Conservation (phyloP, 2,888 invertebrate species). For the Cerceris ruficornis region DNA sequence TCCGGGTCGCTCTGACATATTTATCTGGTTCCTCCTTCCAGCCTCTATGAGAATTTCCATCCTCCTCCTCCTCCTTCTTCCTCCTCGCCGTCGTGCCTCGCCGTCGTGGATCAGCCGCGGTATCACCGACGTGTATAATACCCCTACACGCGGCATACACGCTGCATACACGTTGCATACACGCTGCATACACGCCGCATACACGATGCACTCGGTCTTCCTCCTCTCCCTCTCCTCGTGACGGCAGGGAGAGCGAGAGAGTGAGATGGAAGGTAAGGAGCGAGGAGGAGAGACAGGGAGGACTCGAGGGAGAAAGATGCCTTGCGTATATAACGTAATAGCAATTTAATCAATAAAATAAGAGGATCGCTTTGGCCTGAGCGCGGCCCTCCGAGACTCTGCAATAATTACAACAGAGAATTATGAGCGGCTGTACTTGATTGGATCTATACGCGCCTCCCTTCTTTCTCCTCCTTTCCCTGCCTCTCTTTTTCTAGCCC, state of each 20-base stretch:
- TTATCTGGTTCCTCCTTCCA: conserved; percentile 71
- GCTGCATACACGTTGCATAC: conserved; percentile 28
- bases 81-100: conserved; percentile 33
- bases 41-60: conserved; percentile 65
- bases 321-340: conserved; percentile 74
- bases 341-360: conserved; percentile 80
- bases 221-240: conserved; percentile 4
- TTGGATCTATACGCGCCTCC: conserved; percentile 77
- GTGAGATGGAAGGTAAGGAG: not conserved
- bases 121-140: conserved; percentile 52
- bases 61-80: conserved; percentile 28
- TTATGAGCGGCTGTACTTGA: conserved; percentile 79
- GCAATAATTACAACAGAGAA: conserved; percentile 80
- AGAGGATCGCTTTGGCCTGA: conserved; percentile 71
- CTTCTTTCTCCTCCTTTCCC: conserved; percentile 33
- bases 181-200: conserved; percentile 5
- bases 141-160: conserved; percentile 29
- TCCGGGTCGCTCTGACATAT: conserved; percentile 69
- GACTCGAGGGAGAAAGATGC: conserved; percentile 28
- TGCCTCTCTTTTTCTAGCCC: conserved; percentile 33
- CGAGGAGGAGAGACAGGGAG: not conserved
- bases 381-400: conserved; percentile 72
- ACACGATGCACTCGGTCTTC: not conserved
- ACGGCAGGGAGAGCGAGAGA: not conserved
- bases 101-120: conserved; percentile 55